Evolutionary conservation across 1,140 invertebrate genomes (phyloP).

Genomic region (Stegodyphus dumicola): DNA sequence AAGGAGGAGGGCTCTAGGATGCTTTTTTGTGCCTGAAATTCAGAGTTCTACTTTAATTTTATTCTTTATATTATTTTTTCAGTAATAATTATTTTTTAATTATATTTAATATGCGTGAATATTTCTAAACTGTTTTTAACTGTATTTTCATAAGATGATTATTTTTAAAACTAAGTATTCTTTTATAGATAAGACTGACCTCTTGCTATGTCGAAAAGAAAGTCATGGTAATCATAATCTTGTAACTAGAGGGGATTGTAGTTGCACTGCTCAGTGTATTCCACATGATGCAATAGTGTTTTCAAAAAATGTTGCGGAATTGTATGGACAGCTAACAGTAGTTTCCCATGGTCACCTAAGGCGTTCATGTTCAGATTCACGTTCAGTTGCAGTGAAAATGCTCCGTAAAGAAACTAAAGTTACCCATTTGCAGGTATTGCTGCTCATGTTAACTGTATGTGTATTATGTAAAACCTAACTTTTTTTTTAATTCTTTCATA

Average conservation of each 20-base stretch:
- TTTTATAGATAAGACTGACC: slow-evolving; percentile 77
- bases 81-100: no score
- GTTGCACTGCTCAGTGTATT: slow-evolving; percentile 56
- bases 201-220: slow-evolving; percentile 76
- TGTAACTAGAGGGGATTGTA: slow-evolving; percentile 49
- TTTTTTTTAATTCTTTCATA: no score
- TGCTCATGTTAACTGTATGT: no score
- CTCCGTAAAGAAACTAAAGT: slow-evolving; percentile 46
- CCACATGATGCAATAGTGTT: slow-evolving; percentile 50
- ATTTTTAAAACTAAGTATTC: neutral
- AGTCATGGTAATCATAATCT: slow-evolving; percentile 66
- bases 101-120: no score
- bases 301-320: neutral
- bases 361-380: slow-evolving; percentile 14
- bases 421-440: slow-evolving; percentile 39
- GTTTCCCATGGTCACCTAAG: slow-evolving; percentile 21
- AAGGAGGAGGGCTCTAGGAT: no score
- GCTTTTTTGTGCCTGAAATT: no score
- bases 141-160: no score
- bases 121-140: no score
- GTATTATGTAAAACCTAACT: no score
- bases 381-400: slow-evolving; percentile 46
- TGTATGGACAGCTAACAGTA: slow-evolving; percentile 27
- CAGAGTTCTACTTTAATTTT: neutral
- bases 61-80: neutral